phyloP scores from a whole-genome alignment of 1,140 invertebrate species.

The Drosophila orosa region DNA sequence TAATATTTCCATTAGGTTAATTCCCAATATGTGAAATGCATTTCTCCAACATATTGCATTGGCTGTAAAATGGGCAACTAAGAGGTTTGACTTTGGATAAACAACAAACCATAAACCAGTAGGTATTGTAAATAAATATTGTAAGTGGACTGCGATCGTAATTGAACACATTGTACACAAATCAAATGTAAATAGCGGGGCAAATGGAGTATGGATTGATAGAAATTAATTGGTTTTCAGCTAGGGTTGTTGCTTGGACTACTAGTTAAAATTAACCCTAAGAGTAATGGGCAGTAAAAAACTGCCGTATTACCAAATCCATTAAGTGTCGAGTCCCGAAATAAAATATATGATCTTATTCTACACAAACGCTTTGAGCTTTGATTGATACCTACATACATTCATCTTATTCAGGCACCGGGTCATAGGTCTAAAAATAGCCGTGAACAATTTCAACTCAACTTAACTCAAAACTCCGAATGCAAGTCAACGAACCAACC shows the following conservation, averaged over 20 bases:
- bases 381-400: constrained; percentile 5
- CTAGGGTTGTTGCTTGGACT: constrained; percentile 1
- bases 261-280: background rate
- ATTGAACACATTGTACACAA: constrained; percentile 37
- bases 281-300: background rate
- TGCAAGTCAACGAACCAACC: constrained; percentile 7
- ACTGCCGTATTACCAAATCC: background rate
- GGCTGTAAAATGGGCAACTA: constrained; percentile 29
- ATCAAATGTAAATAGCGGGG: constrained; percentile 35
- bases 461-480: constrained; percentile 22
- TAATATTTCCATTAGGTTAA: constrained; percentile 37
- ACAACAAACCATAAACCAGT: constrained; percentile 12
- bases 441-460: background rate
- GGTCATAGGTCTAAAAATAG: background rate
- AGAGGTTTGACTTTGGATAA: constrained; percentile 28
- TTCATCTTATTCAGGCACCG: constrained; percentile 2
- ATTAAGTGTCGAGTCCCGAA: background rate
- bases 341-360: constrained; percentile 8
- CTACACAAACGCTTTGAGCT: background rate
- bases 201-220: background rate
- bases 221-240: constrained; percentile 22
- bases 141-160: constrained; percentile 21
- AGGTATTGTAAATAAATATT: constrained; percentile 24
- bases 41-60: constrained; percentile 37
- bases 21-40: constrained; percentile 53